Evolutionary conservation across 1,140 invertebrate genomes (phyloP).

Genomic region (Scaptomyza pallida): DNA sequence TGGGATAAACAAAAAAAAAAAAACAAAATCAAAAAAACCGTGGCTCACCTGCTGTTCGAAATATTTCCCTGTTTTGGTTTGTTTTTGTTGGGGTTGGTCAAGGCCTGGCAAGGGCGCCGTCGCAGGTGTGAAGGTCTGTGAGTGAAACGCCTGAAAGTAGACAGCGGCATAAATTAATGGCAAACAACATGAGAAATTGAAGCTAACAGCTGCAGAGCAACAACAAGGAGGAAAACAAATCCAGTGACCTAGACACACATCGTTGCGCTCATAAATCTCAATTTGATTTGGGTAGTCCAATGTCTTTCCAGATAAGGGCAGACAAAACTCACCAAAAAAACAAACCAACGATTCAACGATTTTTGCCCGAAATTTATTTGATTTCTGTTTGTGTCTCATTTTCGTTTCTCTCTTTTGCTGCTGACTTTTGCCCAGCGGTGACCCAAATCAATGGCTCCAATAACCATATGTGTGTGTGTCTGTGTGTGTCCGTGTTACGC

Average conservation of each 20-base stretch:
- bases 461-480: conserved; percentile 18
- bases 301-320: conserved; percentile 18
- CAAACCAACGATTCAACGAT: conserved; percentile 31
- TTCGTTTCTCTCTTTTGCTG: not conserved
- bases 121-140: conserved; percentile 46
- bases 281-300: conserved; percentile 73
- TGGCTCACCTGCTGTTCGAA: conserved; percentile 30
- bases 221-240: conserved; percentile 22
- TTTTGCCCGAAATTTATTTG: conserved; percentile 61
- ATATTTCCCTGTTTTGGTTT: conserved; percentile 18
- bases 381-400: conserved; percentile 51
- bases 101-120: conserved; percentile 19
- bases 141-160: conserved; percentile 29
- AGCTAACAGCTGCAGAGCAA: conserved; percentile 50
- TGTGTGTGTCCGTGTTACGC: conserved; percentile 43
- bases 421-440: conserved; percentile 34
- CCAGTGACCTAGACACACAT: conserved; percentile 76
- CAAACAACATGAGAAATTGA: conserved; percentile 69
- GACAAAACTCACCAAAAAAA: not conserved
- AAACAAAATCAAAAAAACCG: no score
- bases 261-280: conserved; percentile 79
- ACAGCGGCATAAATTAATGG: conserved; percentile 43
- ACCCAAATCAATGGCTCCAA: conserved; percentile 35
- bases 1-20: not conserved
- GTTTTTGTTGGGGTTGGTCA: not conserved